Conservation (phyloP, 2,113 vertebrate genomes). For the Vulpes lagopus region DNA sequence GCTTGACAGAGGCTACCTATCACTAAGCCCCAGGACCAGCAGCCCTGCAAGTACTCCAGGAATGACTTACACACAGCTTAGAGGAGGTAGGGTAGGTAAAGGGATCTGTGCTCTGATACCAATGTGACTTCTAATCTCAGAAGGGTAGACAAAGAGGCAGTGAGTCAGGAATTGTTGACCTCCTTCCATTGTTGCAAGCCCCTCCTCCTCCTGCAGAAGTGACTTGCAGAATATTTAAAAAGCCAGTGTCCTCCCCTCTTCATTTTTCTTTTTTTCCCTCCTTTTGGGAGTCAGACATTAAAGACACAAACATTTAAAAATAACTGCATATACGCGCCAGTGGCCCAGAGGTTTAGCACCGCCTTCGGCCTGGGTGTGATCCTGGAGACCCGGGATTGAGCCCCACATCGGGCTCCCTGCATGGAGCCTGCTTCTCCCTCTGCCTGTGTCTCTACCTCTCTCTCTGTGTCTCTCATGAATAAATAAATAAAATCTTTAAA, state of each 20-base stretch:
- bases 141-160: not conserved
- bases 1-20: not conserved
- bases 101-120: not conserved
- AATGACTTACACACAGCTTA: not conserved
- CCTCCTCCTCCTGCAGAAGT: not conserved
- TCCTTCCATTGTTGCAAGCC: not conserved
- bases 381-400: too few species aligned
- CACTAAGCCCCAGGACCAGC: not conserved
- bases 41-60: not conserved
- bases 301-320: not conserved
- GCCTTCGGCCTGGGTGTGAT: too few species aligned
- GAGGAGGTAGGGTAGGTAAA: not conserved
- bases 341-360: too few species aligned
- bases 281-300: not conserved
- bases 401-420: too few species aligned
- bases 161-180: not conserved
- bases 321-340: not conserved
- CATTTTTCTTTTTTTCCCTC: not conserved
- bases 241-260: not conserved
- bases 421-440: too few species aligned
- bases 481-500: too few species aligned
- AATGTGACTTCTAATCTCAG: not conserved
- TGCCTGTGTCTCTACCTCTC: too few species aligned
- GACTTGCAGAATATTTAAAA: not conserved
- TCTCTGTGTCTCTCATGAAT: too few species aligned